Evolutionary conservation across 2,113 vertebrate genomes (phyloP).

Genomic region (Oryzias melastigma): DNA sequence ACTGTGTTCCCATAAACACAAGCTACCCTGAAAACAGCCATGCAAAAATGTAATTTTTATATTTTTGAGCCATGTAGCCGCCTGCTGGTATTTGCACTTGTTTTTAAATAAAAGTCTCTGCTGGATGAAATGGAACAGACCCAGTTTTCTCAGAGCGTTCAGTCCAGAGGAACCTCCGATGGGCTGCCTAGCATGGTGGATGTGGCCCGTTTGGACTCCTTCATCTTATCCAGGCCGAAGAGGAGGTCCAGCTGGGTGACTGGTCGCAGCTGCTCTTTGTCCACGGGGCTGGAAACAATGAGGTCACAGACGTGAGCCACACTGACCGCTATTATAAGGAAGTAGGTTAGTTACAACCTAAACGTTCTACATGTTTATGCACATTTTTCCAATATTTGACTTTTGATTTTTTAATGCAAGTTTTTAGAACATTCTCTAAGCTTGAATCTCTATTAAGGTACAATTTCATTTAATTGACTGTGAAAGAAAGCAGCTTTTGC

Average conservation of each 20-base stretch:
- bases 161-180: constrained; percentile 73
- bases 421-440: no score
- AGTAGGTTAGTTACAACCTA: no score
- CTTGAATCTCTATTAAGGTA: no score
- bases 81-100: constrained; percentile 1
- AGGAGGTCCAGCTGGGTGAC: constrained; percentile 81
- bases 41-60: no score
- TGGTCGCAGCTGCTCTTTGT: constrained; percentile 70
- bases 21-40: no score
- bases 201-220: constrained; percentile 74
- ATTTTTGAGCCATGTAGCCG: background rate
- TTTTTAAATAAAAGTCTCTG: constrained; percentile 13
- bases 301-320: background rate
- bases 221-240: constrained; percentile 82
- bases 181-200: constrained; percentile 31
- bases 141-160: background rate
- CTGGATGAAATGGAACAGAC: background rate
- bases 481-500: background rate
- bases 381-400: no score
- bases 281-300: constrained; percentile 51
- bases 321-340: no score
- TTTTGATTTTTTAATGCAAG: no score
- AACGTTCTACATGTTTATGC: no score
- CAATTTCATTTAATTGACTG: no score
- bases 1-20: no score